A percentile compares a stretch with the other conserved stretches of the same genome.
These are phyloP conservation scores for Melolontha melolontha DNA, from an alignment of 2,888 invertebrate species.

Conservation along the genomic window DNA sequence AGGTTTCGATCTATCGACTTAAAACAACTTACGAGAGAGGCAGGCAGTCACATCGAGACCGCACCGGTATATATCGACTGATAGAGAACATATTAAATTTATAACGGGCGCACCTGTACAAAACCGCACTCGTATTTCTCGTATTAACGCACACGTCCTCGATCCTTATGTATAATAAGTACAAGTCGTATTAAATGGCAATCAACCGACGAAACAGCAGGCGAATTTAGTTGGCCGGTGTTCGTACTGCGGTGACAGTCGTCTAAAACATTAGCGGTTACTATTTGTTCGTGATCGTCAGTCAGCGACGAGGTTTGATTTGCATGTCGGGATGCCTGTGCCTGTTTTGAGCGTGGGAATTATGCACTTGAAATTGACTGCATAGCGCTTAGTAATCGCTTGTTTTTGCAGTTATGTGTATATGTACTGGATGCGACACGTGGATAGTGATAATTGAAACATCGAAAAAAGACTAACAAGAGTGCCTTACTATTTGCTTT, in stretches of 20 bases:
- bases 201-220: conserved; percentile 24
- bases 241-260: conserved; percentile 16
- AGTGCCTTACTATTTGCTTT: background rate
- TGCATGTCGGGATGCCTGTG: background rate
- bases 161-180: conserved; percentile 12
- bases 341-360: background rate
- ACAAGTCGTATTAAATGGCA: conserved; percentile 33
- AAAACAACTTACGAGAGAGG: too few species aligned
- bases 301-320: background rate
- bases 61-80: conserved; percentile 11
- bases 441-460: conserved; percentile 11
- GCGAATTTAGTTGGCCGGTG: conserved; percentile 24
- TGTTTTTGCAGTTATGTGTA: conserved; percentile 8
- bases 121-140: background rate
- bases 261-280: background rate
- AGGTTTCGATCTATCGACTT: too few species aligned
- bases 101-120: conserved; percentile 24
- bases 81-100: conserved; percentile 14
- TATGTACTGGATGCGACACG: background rate
- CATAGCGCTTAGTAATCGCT: conserved; percentile 6
- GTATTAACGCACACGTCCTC: conserved; percentile 21
- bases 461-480: too few species aligned
- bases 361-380: conserved; percentile 3
- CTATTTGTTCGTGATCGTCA: background rate
- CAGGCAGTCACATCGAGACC: too few species aligned